A percentile compares a stretch with the other conserved stretches of the same genome.
Conservation (phyloP, 23 tunicate genomes). For the Trididemnum clinides region DNA sequence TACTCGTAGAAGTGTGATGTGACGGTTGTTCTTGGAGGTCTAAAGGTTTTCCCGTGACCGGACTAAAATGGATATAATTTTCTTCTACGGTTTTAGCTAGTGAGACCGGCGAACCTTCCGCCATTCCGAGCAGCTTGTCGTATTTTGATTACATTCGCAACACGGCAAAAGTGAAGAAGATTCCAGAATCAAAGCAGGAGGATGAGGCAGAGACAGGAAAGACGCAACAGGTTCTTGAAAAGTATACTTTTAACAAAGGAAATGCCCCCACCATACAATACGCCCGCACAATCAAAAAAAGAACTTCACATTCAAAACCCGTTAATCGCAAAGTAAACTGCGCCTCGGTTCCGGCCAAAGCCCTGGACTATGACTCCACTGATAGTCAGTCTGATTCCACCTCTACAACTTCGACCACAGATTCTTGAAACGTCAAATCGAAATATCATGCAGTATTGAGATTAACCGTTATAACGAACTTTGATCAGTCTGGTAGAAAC, state of each 20-base stretch:
- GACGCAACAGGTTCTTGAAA: background rate
- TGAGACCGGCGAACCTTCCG: too few species aligned
- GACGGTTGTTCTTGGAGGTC: too few species aligned
- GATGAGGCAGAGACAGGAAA: background rate
- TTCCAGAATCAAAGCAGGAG: background rate
- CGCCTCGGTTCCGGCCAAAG: background rate
- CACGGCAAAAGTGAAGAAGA: background rate
- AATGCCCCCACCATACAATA: background rate
- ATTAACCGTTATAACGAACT: too few species aligned
- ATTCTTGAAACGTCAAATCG: background rate
- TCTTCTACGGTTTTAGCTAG: too few species aligned
- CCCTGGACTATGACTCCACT: background rate
- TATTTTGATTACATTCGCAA: constrained; percentile 48
- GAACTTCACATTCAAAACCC: background rate
- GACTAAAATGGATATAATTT: too few species aligned
- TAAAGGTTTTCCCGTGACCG: too few species aligned
- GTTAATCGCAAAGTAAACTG: background rate
- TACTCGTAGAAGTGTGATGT: too few species aligned
- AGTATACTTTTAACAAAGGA: background rate
- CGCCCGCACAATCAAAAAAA: constrained; percentile 4
- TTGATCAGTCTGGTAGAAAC: too few species aligned
- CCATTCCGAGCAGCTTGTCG: constrained; percentile 33
- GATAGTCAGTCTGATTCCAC: constrained; percentile 2
- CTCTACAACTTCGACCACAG: background rate
- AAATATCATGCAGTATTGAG: too few species aligned